Percentiles rank a stretch among this genome's conserved stretches.
phyloP scores from a whole-genome alignment of 2,888 invertebrate genomes.

The Tuta absoluta region DNA sequence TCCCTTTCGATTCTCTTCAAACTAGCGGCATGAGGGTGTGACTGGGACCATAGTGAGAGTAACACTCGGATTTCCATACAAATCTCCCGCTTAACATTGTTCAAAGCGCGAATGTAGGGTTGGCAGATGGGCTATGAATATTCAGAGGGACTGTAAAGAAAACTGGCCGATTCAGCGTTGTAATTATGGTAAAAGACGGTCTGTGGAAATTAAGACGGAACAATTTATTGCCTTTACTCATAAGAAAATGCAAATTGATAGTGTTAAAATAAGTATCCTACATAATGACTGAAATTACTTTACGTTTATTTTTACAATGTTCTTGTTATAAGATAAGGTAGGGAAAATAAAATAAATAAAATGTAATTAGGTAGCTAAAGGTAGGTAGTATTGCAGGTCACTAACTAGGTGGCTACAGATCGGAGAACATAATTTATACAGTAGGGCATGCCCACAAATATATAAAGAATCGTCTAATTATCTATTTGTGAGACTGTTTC shows the following conservation, averaged over 20 bases:
- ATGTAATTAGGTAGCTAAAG: no score
- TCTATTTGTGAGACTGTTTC: no score
- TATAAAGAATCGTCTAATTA: no score
- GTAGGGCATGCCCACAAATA: no score
- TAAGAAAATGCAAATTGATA: neutral
- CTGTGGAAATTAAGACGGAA: neutral
- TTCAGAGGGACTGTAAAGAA: constrained; percentile 52
- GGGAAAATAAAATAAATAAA: no score
- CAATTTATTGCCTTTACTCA: neutral
- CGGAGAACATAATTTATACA: no score
- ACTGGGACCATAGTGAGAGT: constrained; percentile 21
- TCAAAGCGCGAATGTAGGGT: constrained; percentile 32
- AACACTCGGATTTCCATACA: constrained; percentile 31
- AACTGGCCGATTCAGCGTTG: constrained; percentile 35
- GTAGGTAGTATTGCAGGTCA: no score
- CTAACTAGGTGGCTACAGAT: no score
- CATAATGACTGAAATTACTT: no score
- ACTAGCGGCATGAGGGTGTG: constrained; percentile 22
- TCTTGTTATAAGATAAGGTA: no score
- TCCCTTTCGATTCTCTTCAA: constrained; percentile 24
- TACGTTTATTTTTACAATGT: no score
- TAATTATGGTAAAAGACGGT: neutral
- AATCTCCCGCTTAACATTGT: constrained; percentile 32
- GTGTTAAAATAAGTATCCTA: no score
- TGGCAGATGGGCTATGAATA: constrained; percentile 53